Evolutionary conservation across 2,888 invertebrate species (phyloP), one percentile per base, ranked within the genome.

Genomic region (Dryadula phaetusa): DNA sequence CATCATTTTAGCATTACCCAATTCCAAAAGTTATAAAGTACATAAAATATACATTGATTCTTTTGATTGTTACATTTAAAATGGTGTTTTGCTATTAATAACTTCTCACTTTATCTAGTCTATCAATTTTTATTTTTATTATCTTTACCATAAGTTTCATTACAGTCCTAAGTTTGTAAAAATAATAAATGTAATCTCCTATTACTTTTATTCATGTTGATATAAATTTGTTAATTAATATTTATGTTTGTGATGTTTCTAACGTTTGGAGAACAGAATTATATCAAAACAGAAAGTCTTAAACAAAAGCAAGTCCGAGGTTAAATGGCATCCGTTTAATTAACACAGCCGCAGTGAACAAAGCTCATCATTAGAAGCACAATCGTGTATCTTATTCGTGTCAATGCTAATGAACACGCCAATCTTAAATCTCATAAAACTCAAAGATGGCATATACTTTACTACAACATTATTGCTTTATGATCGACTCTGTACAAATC

Each of bases 381-480:
- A 72, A 75, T 75, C 75, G 71, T 73, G 74, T 73, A 69, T 68
- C 71, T 74, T 72, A 82, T 86, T 85, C 80, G 83, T 85, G 86
- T 83, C 82, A 82, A 84, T 85, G 83, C 80, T 88, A 88, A 88
- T 88, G 86, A 85, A 80, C 79, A 79, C 77, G 81, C 82, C 82
- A 83, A 82, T 84, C 83, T 82, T 65, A 73, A 75, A 77, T 80
- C 79, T 84, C 81, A 76, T 81, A 81, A 81, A 82, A 79, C 77
- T 77, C 74, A 47, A 49, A 64, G 68, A 70, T 60, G 60, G 42
- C 49, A 64, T 25, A 58, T 49, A 47, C 62, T 60, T 54, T 53
- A 52, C 46, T 56, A 52, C 56, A 34, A 60, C 79, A 49, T 66
- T 66, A 69, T 66, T 54, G 40, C 62, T 63, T 66, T 62, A 69